These are phyloP conservation scores for Odontocerum albicorne DNA, from an alignment of 2,888 invertebrate genomes.

Conservation along the genomic window DNA sequence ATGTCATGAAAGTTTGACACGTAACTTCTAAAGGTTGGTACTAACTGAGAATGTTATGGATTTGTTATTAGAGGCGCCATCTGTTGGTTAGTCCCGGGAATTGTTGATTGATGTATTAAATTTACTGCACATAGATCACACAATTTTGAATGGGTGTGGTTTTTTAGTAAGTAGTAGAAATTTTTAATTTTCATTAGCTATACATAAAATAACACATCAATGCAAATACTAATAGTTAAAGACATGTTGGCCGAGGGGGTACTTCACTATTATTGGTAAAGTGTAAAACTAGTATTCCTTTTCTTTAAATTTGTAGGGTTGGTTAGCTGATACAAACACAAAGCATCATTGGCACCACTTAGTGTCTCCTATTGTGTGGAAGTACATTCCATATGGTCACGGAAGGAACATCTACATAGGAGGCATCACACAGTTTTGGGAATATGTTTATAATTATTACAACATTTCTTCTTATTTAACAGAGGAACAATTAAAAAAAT, in stretches of 20 bases:
- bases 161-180: too few relatives aligned
- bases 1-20: too few relatives aligned
- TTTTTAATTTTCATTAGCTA: too few relatives aligned
- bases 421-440: slow-evolving; percentile 60
- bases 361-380: slow-evolving; percentile 62
- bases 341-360: slow-evolving; percentile 59
- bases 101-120: too few relatives aligned
- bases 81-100: too few relatives aligned
- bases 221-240: too few relatives aligned
- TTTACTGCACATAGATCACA: too few relatives aligned
- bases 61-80: too few relatives aligned
- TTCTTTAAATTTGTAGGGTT: slow-evolving; percentile 44
- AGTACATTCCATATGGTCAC: slow-evolving; percentile 58
- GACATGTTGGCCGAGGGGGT: neutral
- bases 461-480: slow-evolving; percentile 34
- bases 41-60: too few relatives aligned
- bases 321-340: slow-evolving; percentile 54
- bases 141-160: too few relatives aligned
- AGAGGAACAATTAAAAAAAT: slow-evolving; percentile 5
- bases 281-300: neutral
- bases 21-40: too few relatives aligned
- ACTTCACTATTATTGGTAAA: neutral
- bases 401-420: slow-evolving; percentile 62
- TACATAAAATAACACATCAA: too few relatives aligned
- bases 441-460: slow-evolving; percentile 64